phyloP scores from a whole-genome alignment of 2,113 vertebrate species.

The Petrocephalus zakoni region DNA sequence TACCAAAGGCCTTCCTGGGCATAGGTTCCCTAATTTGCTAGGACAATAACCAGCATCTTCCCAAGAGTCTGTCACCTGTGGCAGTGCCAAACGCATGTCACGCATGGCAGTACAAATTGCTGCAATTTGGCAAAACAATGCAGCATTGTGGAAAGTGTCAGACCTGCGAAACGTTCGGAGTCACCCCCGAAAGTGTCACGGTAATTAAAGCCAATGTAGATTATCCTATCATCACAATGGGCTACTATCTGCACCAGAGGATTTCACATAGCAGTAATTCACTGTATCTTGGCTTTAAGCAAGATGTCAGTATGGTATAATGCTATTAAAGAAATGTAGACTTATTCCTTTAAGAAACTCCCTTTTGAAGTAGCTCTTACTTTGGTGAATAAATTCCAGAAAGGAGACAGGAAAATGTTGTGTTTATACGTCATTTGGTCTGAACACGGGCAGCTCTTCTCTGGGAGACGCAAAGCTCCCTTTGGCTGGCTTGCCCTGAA shows the following conservation, averaged over 20 bases:
- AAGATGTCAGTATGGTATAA: neutral
- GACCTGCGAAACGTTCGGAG: neutral
- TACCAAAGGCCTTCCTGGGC: neutral
- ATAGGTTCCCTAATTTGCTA: neutral
- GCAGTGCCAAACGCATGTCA: neutral
- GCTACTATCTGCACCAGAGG: neutral
- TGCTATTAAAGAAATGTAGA: constrained; percentile 9
- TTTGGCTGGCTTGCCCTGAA: constrained; percentile 1
- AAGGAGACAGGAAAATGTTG: neutral
- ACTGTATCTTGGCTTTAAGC: neutral
- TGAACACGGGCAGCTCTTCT: neutral
- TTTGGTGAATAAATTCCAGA: neutral
- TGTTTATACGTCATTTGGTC: neutral
- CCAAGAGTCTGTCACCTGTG: neutral
- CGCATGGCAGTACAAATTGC: neutral
- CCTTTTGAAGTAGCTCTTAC: neutral
- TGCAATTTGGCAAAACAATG: neutral
- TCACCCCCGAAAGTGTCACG: neutral
- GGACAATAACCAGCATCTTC: neutral
- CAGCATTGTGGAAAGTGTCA: neutral
- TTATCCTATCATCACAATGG: constrained; percentile 4
- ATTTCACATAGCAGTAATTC: neutral
- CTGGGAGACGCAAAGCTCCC: neutral
- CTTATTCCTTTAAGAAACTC: neutral
- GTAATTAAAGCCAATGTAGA: neutral